phyloP scores from a whole-genome alignment of 2,113 vertebrate genomes.

The Oreotrochilus melanogaster region DNA sequence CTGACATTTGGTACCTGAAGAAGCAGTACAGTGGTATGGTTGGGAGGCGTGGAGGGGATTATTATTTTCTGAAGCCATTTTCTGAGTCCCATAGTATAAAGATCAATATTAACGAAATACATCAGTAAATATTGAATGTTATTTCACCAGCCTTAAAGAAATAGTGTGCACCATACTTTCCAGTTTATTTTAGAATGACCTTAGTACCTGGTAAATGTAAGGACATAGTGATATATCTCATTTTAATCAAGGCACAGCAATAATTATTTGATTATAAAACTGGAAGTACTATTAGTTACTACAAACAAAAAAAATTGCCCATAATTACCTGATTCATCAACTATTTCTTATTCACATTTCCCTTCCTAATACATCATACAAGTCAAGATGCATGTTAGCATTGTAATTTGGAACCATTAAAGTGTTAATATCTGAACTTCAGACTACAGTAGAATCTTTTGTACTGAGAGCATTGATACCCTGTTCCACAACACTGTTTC shows the following conservation, averaged over 20 bases:
- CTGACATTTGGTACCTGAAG: not conserved
- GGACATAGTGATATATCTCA: not conserved
- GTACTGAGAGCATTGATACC: not conserved
- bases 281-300: not conserved
- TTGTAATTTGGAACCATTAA: not conserved
- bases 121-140: not conserved
- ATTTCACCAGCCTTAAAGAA: not conserved
- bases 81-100: not conserved
- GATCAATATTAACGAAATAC: not conserved
- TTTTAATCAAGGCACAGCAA: not conserved
- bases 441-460: not conserved
- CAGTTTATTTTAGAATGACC: not conserved
- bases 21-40: fast-evolving
- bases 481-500: not conserved
- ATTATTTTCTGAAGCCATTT: not conserved
- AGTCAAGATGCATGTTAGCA: not conserved
- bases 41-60: fast-evolving
- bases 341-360: not conserved
- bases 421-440: not conserved
- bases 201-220: not conserved
- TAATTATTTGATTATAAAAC: not conserved
- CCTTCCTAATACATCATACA: not conserved
- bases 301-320: not conserved
- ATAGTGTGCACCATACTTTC: fast-evolving
- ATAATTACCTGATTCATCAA: not conserved